Base-by-base conservation (phyloP, 2,113 vertebrate species). In the Gadus chalcogrammus region DNA sequence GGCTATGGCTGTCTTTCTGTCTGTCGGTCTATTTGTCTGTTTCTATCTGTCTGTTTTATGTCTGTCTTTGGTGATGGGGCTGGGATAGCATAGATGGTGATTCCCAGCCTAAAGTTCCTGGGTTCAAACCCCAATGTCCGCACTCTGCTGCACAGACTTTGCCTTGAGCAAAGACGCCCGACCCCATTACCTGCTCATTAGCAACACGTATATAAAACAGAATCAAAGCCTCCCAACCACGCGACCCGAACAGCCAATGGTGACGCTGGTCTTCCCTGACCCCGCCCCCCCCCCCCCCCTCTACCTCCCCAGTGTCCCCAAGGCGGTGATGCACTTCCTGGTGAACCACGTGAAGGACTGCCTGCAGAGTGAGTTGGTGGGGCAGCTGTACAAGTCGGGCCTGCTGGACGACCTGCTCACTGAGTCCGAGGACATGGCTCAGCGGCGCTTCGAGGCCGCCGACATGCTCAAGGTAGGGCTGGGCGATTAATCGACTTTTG, bases 261-360 rank as follows among this genome's bases (percentile, higher is more conserved):
- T 48, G 42, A 48, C 42, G 12, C 18, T 22, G 0, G 27, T 22
- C 27, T 64, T 16, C 13, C 61, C 15, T 31, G 24, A 22, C 13
- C 13, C 61, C 27, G 11, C 27, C 20, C 20, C 20, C 20, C 20
- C 20, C 20, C 20, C 20, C 20, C 20, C 20, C 20, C 20, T 20
- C 20, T 20, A 0, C 20, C 20, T 20, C 35, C 28, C 60, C 90
- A 99, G 97, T 71, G 97, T 99, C 81, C 97, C 97, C 71, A 99
- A 99, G 86, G 97, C 97, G 5, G 97, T 99, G 80, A 99, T 99
- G 97, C 96, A 99, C 91, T 99, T 99, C 85, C 90, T 99, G 86
- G 97, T 99, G 79, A 99, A 99, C 90, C 94, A 99, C 0, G 96
- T 98, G 82, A 99, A 99, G 81, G 97, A 99, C 79, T 94, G 93